Base-by-base conservation (phyloP, 2,888 invertebrate species). In the Aporophyla lueneburgensis region DNA sequence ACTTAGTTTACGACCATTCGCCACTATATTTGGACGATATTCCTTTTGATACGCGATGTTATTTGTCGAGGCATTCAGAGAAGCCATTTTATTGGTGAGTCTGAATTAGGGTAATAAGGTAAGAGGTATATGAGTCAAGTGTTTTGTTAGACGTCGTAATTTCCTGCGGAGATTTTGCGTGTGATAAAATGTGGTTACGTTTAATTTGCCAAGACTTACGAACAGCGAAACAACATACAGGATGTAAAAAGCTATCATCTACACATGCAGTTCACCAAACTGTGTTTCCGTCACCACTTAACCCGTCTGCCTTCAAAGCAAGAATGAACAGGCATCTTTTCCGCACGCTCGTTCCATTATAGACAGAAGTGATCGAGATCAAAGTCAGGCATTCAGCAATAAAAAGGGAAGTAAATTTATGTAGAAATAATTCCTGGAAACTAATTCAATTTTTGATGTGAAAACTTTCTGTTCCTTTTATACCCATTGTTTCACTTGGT, bases 21-120 rank as follows among this genome's bases (percentile, higher is more conserved):
- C 87, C 76, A 87, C 84, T 87, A 83, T 87, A 87, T 88, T 83
- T 86, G 76, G 89, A 76, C 75, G 86, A 86, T 89, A 89, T 87
- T 79, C 78, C 61, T 74, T 85, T 75, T 83, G 86, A 87, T 86
- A 87, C 83, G 80, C 76, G 51, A 59, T 78, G 84, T 89, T 86
- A 87, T 87, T 89, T 87, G 82, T 81, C 79, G 71, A 68, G 72
- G 54, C 80, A 84, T 83, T 86, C 86, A 69, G 56, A 69, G 80
- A 76, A 80, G 74, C 53, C 58, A 67, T 84, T 87, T 87, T 87
- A 86, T 86, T 77, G 72, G 83, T 69, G 68, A 74, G 51, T 46
- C 71, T 63, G 59, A 79, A 85, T 85, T 79, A 84, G 74, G 67
- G 71, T 81, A 77, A 83, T 88, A 78, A 82, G 84, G 86, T 78